Percentiles rank a stretch among this genome's conserved stretches.
These are phyloP conservation scores for Eudyptes chrysolophus DNA, from an alignment of 2,113 vertebrate species.

Conservation along the genomic window DNA sequence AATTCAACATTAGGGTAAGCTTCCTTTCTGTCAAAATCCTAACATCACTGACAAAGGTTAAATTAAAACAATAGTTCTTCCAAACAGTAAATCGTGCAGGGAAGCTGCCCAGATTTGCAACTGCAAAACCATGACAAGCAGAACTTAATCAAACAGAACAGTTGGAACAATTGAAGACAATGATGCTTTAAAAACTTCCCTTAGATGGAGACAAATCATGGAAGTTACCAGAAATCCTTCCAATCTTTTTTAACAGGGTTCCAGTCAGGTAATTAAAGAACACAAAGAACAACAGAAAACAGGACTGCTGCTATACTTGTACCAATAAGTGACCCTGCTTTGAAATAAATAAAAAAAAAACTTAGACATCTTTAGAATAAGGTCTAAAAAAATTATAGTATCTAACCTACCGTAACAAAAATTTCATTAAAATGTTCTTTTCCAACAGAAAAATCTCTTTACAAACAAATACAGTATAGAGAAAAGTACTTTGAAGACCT, in stretches of 20 bases:
- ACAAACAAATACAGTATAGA: not conserved
- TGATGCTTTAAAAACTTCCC: not conserved
- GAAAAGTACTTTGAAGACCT: not conserved
- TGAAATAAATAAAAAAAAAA: not conserved
- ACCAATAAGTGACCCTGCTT: not conserved
- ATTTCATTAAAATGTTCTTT: not conserved
- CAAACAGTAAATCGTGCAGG: not conserved
- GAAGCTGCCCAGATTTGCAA: not conserved
- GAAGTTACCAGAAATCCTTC: not conserved
- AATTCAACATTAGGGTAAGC: not conserved
- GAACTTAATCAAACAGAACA: not conserved
- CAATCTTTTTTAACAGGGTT: not conserved
- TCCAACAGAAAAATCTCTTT: not conserved
- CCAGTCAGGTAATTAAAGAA: not conserved
- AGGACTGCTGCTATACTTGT: not conserved
- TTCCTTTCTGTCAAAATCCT: not conserved
- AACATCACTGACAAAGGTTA: not conserved
- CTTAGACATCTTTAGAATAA: not conserved
- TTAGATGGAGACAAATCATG: not conserved
- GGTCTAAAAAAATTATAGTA: not conserved
- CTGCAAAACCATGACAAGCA: not conserved
- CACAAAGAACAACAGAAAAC: not conserved
- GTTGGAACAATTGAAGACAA: fast-evolving
- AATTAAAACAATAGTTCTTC: not conserved
- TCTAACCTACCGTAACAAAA: not conserved